phyloP scores from a whole-genome alignment of 2,888 invertebrate species.

The Apodemia hepburni region DNA sequence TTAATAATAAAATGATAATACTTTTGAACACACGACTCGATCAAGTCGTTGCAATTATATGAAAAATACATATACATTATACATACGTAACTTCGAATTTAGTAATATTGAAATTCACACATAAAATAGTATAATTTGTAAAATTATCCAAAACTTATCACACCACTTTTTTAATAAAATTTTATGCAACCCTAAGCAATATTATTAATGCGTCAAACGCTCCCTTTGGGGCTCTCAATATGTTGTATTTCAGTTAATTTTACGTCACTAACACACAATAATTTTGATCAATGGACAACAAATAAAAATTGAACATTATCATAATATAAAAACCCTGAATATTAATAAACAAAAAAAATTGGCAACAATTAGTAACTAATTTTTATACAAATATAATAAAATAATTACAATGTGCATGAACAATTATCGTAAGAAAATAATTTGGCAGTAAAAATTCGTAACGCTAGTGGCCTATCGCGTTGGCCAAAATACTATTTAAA shows the following conservation, averaged over 20 bases:
- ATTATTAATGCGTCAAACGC: conserved; percentile 77
- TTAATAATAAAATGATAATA: conserved; percentile 54
- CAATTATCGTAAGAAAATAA: conserved; percentile 79
- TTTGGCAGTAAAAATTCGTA: conserved; percentile 81
- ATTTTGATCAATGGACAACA: conserved; percentile 79
- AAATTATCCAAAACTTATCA: conserved; percentile 81
- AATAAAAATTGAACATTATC: conserved; percentile 74
- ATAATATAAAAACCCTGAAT: conserved; percentile 78
- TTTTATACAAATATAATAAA: conserved; percentile 73
- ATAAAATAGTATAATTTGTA: conserved; percentile 80
- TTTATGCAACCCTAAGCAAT: conserved; percentile 78
- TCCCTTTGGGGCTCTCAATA: conserved; percentile 76
- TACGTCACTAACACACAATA: conserved; percentile 77
- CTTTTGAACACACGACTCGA: conserved; percentile 43
- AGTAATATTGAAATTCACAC: conserved; percentile 73
- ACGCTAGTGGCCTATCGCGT: conserved; percentile 76
- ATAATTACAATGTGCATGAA: conserved; percentile 79
- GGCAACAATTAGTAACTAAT: conserved; percentile 78
- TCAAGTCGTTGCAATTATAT: conserved; percentile 45
- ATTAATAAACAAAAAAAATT: conserved; percentile 74
- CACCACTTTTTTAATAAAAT: conserved; percentile 70
- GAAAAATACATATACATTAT: conserved; percentile 35
- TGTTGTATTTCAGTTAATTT: conserved; percentile 74
- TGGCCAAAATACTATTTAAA: conserved; percentile 76
- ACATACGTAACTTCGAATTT: conserved; percentile 63